Percentiles rank a stretch among this genome's conserved stretches.
phyloP scores from a whole-genome alignment of 2,797 vertebrate genomes.

The Acipenser transmontanus region DNA sequence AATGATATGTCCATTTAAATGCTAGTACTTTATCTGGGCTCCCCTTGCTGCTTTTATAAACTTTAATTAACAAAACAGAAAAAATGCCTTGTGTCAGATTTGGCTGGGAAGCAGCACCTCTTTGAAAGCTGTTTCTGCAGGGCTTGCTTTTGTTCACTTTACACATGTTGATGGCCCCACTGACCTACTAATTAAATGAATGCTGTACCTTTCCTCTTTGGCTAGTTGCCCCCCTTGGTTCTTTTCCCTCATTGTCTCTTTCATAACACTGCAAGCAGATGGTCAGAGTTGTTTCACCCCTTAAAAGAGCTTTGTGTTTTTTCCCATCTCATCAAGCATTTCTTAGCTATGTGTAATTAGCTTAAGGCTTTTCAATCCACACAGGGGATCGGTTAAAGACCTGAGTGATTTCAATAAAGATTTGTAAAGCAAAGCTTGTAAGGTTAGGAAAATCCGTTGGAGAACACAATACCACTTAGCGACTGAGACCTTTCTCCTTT shows the following conservation, averaged over 20 bases:
- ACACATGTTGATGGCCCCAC: slow-evolving; percentile 36
- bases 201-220: slow-evolving; percentile 35
- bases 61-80: no score
- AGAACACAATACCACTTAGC: slow-evolving; percentile 53
- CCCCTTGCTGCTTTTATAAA: no score
- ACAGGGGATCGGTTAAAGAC: slow-evolving; percentile 59
- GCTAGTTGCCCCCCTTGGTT: slow-evolving; percentile 26
- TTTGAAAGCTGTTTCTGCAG: neutral
- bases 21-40: no score
- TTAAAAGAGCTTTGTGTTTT: slow-evolving; percentile 63
- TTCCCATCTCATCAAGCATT: slow-evolving; percentile 73
- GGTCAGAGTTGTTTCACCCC: slow-evolving; percentile 66
- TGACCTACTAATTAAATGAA: slow-evolving; percentile 50
- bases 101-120: no score
- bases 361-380: slow-evolving; percentile 63
- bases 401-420: slow-evolving; percentile 57
- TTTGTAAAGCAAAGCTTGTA: slow-evolving; percentile 55
- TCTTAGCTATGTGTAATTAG: slow-evolving; percentile 72
- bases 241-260: slow-evolving; percentile 40
- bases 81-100: no score
- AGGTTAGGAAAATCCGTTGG: slow-evolving; percentile 55
- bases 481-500: slow-evolving; percentile 43
- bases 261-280: slow-evolving; percentile 57
- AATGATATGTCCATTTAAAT: no score
- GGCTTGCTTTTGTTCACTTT: slow-evolving; percentile 25